Base-by-base conservation (phyloP, 2,888 invertebrate genomes). In the Fragum sueziense region DNA sequence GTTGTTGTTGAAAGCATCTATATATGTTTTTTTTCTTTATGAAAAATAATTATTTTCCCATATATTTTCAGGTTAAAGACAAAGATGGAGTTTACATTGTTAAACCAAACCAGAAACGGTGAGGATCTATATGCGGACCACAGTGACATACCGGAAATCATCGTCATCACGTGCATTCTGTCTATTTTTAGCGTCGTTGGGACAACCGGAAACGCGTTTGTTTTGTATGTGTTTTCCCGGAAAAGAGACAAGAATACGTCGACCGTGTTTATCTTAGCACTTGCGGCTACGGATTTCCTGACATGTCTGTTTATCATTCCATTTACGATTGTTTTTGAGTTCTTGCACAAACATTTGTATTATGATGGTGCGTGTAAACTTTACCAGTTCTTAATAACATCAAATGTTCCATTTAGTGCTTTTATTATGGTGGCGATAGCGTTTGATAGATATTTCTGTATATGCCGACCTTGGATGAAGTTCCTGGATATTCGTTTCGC, bases 341-440 rank as follows among this genome's bases (percentile, higher is more conserved):
- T 85, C 33, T 51, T 88, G 11, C 72, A 87, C 6, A 91, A 89
- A 78, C 76, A 80, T 33, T 76, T 91, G 27, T 78, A 86, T 61
- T 88, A 80, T 62, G 90, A 90, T 80, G 68, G 84, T 47, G 79
- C 87, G 47, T 91, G 91, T 76, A 90, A 90, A 68, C 59, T 89
- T n/a, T 91, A 91, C 71, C 88, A 88, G 57, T 91, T 92, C 59
- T 76, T 91, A 9, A 90, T 91, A 25, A 91, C 90, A 2, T 90
- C 88, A 6, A 89, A 89, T 57, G 88, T 91, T 6, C 91, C 91
- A 0, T 89, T 90, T 69, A 90, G 91, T 11, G 89, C 90, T 20
- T 90, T 92, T 74, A 89, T 91, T 34, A 91, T 92, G 89, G 90
- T 90, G 4, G 89, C 89, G 20, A 92, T 92, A 14, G 91, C 91